phyloP scores from a whole-genome alignment of 1,140 invertebrate genomes.

The Coptotermes formosanus region DNA sequence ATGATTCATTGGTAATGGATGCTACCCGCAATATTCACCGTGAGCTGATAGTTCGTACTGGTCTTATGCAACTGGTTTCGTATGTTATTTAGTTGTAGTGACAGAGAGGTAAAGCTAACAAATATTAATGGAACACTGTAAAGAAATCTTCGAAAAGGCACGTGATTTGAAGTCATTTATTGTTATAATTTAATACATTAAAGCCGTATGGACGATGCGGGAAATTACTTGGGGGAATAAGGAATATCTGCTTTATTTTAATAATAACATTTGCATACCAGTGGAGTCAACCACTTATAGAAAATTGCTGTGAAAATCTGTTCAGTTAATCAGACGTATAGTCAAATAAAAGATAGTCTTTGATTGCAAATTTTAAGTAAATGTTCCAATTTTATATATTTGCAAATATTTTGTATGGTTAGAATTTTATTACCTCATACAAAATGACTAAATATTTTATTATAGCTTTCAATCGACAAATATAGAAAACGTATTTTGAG shows the following conservation, averaged over 20 bases:
- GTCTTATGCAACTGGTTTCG: neutral
- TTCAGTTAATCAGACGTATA: neutral
- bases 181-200: neutral
- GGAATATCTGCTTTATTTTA: neutral
- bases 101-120: neutral
- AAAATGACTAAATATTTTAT: slow-evolving; percentile 31
- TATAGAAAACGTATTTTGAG: neutral
- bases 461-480: slow-evolving; percentile 23
- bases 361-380: slow-evolving; percentile 30
- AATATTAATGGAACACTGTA: neutral
- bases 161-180: neutral
- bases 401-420: slow-evolving; percentile 33
- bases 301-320: neutral
- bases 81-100: neutral
- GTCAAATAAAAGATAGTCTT: slow-evolving; percentile 14
- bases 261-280: neutral
- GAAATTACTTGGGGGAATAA: neutral
- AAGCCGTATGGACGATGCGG: neutral
- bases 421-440: slow-evolving; percentile 29
- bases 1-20: neutral
- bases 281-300: neutral
- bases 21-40: neutral
- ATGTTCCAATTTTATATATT: slow-evolving; percentile 31
- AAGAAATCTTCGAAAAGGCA: neutral
- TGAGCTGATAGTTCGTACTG: neutral